A percentile compares a stretch with the other conserved stretches of the same genome.
phyloP scores from a whole-genome alignment of 2,888 invertebrate species.

The Dicyrtoma fusca region DNA sequence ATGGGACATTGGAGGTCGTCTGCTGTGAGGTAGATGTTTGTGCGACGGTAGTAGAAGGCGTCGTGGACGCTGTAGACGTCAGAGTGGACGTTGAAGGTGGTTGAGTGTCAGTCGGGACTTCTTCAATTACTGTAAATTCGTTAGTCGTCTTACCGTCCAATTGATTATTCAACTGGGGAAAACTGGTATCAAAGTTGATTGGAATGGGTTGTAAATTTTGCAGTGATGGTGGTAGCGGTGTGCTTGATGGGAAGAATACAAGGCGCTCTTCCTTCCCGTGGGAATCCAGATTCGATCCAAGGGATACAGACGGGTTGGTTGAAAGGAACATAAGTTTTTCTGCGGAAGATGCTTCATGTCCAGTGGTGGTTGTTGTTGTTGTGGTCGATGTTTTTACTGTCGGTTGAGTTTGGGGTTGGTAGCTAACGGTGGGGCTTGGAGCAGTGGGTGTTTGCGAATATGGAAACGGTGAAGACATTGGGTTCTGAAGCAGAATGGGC shows the following conservation, averaged over 20 bases:
- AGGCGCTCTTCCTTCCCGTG: slow-evolving; percentile 32
- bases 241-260: slow-evolving; percentile 36
- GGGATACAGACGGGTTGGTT: not conserved
- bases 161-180: slow-evolving; percentile 28
- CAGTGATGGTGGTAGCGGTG: slow-evolving; percentile 13
- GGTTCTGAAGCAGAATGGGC: slow-evolving; percentile 34
- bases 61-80: slow-evolving; percentile 9
- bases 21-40: slow-evolving; percentile 25
- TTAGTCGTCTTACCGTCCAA: slow-evolving; percentile 44
- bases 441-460: slow-evolving; percentile 10
- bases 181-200: slow-evolving; percentile 24
- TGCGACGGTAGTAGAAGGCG: not conserved
- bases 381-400: not conserved
- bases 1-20: slow-evolving; percentile 8
- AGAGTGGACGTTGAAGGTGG: slow-evolving; percentile 16
- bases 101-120: slow-evolving; percentile 37
- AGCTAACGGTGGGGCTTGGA: not conserved
- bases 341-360: slow-evolving; percentile 1
- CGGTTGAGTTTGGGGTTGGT: not conserved
- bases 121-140: slow-evolving; percentile 36
- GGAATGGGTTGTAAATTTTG: slow-evolving; percentile 20
- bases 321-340: slow-evolving; percentile 36
- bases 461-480: slow-evolving; percentile 4
- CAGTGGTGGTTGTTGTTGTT: not conserved
- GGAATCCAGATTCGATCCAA: not conserved